Evolutionary conservation across 2,888 invertebrate genomes (phyloP), one percentile per base, ranked within the genome.

Genomic region (Macrostomum cliftonense): DNA sequence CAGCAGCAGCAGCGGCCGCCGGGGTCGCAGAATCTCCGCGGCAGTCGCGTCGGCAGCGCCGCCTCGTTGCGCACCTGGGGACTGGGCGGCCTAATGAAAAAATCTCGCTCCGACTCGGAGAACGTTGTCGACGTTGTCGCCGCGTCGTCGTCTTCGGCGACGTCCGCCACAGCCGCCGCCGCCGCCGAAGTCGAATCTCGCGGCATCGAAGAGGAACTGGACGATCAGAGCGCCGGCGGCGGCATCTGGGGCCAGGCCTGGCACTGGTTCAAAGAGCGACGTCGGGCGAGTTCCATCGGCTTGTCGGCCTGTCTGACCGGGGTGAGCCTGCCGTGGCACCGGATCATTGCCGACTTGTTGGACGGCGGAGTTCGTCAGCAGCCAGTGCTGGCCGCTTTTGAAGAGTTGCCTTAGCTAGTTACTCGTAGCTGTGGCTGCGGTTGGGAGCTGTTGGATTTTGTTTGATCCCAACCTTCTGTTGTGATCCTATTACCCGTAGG

Each of bases 321-420:
- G 74, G 83, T 97, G 60, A 91, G 91, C 60, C 76, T 97, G 71
- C 95, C 95, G 45, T 97, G 95, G 91, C 87, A 88, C 82, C 81
- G 83, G 71, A 91, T 93, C 73, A 86, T 89, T 59, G 87, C 86
- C 78, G 28, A 28, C 28, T 28, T 28, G 9, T 9, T 28, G 5
- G 28, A 28, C 9, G 9, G 28, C 28, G 28, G 28, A 9, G 4
- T 9, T 28, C 28, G 9, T 7, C 28, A 28, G 28, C 28, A 28
- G 28, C 28, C 28, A 9, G 28, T 28, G 28, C 28, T 28, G 28
- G 28, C 28, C 5, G 28, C 28, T 4, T 28, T 28, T 28, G 28
- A 28, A 9, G 28, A 28, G 5, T 28, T 28, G 28, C 28, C 28
- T 28, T 7, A 28, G 5, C 4, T 28, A 7, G 28, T 28, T 4